phyloP scores from a whole-genome alignment of 2,888 invertebrate species.

The Rotaria sp. region DNA sequence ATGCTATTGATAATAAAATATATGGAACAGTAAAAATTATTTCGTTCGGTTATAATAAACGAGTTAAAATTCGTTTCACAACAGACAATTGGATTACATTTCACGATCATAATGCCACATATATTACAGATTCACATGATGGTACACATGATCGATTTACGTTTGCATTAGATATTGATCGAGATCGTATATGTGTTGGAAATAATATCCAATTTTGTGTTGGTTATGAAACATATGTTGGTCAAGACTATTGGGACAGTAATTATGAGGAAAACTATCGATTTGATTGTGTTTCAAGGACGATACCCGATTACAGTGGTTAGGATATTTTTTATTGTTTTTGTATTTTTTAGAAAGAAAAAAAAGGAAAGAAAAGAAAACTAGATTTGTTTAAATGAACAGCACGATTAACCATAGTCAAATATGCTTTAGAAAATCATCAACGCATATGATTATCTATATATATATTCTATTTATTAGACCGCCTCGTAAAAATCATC shows the following conservation, averaged over 20 bases:
- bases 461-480: background rate
- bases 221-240: background rate
- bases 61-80: slow-evolving; percentile 27
- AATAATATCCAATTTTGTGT: slow-evolving; percentile 15
- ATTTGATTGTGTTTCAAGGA: slow-evolving; percentile 36
- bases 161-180: slow-evolving; percentile 30
- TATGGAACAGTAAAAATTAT: background rate
- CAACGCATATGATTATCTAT: background rate
- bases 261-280: slow-evolving; percentile 37
- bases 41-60: background rate
- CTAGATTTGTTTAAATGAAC: background rate
- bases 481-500: background rate
- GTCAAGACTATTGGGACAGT: slow-evolving; percentile 34
- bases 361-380: background rate
- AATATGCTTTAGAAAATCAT: background rate
- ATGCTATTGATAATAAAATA: background rate
- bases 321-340: background rate
- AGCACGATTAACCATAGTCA: background rate
- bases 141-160: background rate
- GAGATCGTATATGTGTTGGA: slow-evolving; percentile 20
- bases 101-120: slow-evolving; percentile 33
- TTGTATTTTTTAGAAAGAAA: background rate
- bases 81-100: slow-evolving; percentile 30
- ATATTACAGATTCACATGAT: slow-evolving; percentile 25
- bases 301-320: background rate